These are phyloP conservation scores for Notechis scutatus DNA, from an alignment of 2,113 vertebrate genomes.

Conservation along the genomic window DNA sequence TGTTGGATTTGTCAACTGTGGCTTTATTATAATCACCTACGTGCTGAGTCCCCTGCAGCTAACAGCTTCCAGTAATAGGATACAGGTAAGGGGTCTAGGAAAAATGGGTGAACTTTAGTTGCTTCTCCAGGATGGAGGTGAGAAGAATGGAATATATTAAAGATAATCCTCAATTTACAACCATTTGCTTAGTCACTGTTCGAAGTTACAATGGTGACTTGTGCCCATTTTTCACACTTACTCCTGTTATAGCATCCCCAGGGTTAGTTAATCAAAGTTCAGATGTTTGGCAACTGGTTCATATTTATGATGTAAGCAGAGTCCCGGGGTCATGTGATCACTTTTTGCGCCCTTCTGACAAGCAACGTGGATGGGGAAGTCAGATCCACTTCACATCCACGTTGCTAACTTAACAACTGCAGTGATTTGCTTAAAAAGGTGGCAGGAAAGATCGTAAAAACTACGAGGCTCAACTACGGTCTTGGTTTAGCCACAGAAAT, in stretches of 20 bases:
- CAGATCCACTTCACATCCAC: no score
- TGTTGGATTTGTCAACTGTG: neutral
- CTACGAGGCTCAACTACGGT: no score
- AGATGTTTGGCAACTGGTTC: neutral
- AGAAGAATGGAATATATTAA: neutral
- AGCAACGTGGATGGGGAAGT: no score
- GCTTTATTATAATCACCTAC: accelerated
- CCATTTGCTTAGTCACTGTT: neutral
- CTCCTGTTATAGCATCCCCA: neutral
- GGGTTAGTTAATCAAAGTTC: neutral
- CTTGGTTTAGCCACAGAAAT: no score
- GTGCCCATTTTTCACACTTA: neutral
- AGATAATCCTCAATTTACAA: neutral
- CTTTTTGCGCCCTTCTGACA: no score
- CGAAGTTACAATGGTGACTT: neutral
- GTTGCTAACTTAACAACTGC: no score
- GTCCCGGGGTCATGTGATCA: no score
- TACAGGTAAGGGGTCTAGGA: neutral
- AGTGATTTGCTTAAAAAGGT: no score
- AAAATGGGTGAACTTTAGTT: neutral
- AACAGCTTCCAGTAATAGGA: neutral
- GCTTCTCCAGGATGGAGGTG: neutral
- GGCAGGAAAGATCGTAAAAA: no score
- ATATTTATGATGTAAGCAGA: neutral
- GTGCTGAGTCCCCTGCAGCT: neutral